A percentile compares a stretch with the other conserved stretches of the same genome.
Evolutionary conservation across 2,113 vertebrate genomes (phyloP).

Genomic region (Corythornis cristatus): DNA sequence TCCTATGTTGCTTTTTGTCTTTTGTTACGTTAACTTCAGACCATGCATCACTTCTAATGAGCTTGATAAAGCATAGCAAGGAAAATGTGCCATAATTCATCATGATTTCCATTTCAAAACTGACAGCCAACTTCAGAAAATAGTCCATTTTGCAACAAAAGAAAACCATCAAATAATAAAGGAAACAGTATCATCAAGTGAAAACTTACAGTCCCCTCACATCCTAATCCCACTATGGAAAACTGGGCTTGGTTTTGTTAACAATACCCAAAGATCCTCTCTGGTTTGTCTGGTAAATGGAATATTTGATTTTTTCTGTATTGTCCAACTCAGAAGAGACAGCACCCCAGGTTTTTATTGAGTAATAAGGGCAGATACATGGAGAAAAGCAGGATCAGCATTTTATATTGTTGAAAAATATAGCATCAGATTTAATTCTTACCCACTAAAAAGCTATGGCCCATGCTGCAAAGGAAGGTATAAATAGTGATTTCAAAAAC

Average conservation of each 20-base stretch:
- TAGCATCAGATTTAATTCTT: constrained; percentile 26
- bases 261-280: not conserved
- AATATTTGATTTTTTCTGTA: not conserved
- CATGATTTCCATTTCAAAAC: constrained; percentile 75
- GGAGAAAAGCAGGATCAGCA: constrained; percentile 22
- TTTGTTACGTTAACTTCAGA: constrained; percentile 66
- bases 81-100: constrained; percentile 75
- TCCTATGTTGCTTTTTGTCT: constrained; percentile 14
- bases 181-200: constrained; percentile 16
- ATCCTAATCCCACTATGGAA: not conserved
- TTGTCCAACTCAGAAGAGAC: not conserved
- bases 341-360: constrained; percentile 20
- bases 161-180: constrained; percentile 2
- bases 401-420: constrained; percentile 41
- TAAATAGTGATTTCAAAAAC: constrained; percentile 43
- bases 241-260: not conserved
- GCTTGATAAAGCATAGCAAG: constrained; percentile 75
- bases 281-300: not conserved
- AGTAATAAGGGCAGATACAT: not conserved
- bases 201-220: not conserved
- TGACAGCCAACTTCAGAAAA: constrained; percentile 65
- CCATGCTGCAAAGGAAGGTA: constrained; percentile 21
- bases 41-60: constrained; percentile 79
- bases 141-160: constrained; percentile 59
- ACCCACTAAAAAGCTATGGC: constrained; percentile 33